phyloP scores from a whole-genome alignment of 2,797 vertebrate genomes.

The Selene dorsalis region DNA sequence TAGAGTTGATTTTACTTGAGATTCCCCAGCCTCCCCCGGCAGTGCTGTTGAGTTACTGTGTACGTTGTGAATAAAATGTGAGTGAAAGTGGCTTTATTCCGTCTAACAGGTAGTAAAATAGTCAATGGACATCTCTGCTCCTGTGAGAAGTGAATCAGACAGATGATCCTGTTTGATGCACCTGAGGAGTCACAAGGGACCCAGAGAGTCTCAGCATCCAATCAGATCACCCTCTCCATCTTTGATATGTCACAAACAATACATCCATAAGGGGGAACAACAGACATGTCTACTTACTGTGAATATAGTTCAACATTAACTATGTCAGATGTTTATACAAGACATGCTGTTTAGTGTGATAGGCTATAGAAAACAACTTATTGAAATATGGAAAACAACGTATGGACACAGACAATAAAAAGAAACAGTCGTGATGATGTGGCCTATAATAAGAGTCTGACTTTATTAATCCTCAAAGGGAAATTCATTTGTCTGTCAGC shows the following conservation, averaged over 20 bases:
- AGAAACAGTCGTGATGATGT: too few relatives aligned
- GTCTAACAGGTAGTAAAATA: conserved; percentile 19
- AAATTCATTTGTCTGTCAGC: too few relatives aligned
- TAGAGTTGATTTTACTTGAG: background rate
- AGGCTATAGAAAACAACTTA: too few relatives aligned
- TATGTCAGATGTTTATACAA: background rate
- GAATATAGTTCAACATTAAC: background rate
- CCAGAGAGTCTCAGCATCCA: conserved; percentile 26
- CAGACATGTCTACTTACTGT: conserved; percentile 14
- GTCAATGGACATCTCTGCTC: background rate
- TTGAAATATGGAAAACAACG: too few relatives aligned
- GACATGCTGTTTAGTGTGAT: too few relatives aligned
- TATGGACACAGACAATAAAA: too few relatives aligned
- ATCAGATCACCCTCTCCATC: conserved; percentile 36
- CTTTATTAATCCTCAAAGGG: too few relatives aligned
- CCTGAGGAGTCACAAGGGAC: conserved; percentile 20
- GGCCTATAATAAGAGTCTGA: too few relatives aligned
- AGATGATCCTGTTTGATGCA: conserved; percentile 36
- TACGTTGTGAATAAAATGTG: background rate
- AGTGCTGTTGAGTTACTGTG: background rate
- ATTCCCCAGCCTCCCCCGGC: background rate
- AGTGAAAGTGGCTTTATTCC: background rate
- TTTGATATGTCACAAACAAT: conserved; percentile 42
- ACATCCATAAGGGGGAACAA: conserved; percentile 2
- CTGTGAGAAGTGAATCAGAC: conserved; percentile 9